Conservation (phyloP, 2,888 invertebrate species). For the Achlya flavicornis region DNA sequence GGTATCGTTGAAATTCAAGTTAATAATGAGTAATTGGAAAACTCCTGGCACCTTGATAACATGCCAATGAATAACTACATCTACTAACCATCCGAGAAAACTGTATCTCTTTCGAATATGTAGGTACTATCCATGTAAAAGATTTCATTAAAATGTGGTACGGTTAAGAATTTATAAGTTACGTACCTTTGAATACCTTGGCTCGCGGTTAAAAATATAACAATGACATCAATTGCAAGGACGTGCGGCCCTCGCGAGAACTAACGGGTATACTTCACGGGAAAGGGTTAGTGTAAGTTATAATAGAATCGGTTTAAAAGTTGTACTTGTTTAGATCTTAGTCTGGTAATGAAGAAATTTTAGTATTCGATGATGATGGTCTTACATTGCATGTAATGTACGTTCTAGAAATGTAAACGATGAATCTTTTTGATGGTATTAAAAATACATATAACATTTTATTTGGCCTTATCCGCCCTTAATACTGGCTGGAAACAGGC, state of each 20-base stretch:
- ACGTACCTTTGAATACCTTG: not conserved
- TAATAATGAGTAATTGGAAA: slow-evolving; percentile 58
- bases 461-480: too few species aligned
- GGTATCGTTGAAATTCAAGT: slow-evolving; percentile 85
- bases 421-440: not conserved
- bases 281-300: not conserved
- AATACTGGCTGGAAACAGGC: too few species aligned
- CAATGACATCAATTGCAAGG: too few species aligned
- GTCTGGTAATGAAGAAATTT: not conserved
- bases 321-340: too few species aligned
- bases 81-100: not conserved
- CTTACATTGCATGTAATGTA: not conserved
- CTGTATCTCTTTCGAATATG: too few species aligned
- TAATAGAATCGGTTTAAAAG: not conserved
- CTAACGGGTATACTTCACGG: too few species aligned
- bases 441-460: too few species aligned
- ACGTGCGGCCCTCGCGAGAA: too few species aligned
- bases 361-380: too few species aligned
- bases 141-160: not conserved
- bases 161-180: not conserved
- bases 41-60: not conserved
- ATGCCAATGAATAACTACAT: not conserved
- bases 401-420: not conserved
- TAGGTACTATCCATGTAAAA: not conserved
- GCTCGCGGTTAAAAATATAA: too few species aligned